Evolutionary conservation across 2,888 invertebrate species (phyloP), one percentile per base, ranked within the genome.

Genomic region (Iphiclides podalirius): DNA sequence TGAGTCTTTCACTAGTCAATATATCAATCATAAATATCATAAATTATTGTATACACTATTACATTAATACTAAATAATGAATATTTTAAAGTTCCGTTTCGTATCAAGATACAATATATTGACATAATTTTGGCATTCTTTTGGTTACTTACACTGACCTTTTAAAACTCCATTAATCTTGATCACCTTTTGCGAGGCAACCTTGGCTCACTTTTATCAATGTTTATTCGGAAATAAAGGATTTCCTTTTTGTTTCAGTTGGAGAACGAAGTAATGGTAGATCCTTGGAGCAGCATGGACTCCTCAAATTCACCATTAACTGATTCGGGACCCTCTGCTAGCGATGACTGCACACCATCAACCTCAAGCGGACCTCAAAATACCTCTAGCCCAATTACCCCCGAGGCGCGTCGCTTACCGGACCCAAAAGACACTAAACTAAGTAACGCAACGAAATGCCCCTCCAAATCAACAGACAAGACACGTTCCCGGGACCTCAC

Each of bases 231-330:
- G n/a, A n/a, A n/a, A n/a, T n/a, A n/a, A n/a, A n/a, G n/a, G n/a
- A n/a, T n/a, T n/a, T n/a, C n/a, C n/a, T 42, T 28, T 53, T 81
- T 84, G 81, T 89, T 89, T n/a, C 82, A 89, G 89, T 87, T 89
- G 89, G 88, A 88, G 82, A 88, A 88, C 85, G 89, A 88, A 84
- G 86, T 89, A 61, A 87, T 86, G 85, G 80, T 87, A 76, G 89
- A 89, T 77, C 82, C 86, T 52, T 89, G 88, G 89, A 89, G 87
- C 86, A 89, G 87, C 60, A 89, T 89, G 89, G 89, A 89, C 76
- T 89, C 88, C 54, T 84, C 88, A 57, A 87, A 86, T 74, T 89
- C 89, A 57, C 88, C 89, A 63, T 73, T 88, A 70, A 89, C 88
- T 63, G 88, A 89, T 65, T 89, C 89, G 55, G 89, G 79, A 67